Evolutionary conservation across 2,797 vertebrate genomes (phyloP), one percentile per base, ranked within the genome.

Genomic region (Peromyscus melanophrys): DNA sequence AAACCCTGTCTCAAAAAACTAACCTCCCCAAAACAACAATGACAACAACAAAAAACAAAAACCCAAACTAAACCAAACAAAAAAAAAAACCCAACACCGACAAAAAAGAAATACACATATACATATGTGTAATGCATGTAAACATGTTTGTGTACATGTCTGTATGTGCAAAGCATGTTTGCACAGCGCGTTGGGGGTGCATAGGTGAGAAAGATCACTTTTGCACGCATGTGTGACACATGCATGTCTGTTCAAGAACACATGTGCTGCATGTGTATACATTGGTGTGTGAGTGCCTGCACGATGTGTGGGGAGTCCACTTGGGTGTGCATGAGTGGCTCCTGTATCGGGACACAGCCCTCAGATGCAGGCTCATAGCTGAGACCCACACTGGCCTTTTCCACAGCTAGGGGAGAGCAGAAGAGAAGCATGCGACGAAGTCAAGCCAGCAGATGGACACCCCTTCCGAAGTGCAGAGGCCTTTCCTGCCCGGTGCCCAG

Each of bases 321-420:
- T 0, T 89, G 57, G 2, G 2, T 55, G 46, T 61, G 25, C 0
- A 0, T 81, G 27, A 55, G 21, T 40, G 59, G 3, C 23, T n/a
- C 2, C 34, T 55, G 31, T 71, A 27, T 77, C 10, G 10, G 43
- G 69, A 2, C 37, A 27, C 29, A 59, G n/a, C 43, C 81, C 0
- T 46, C n/a, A 21, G 46, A n/a, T 52, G 12, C 67, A 16, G 23
- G 12, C 46, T 67, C 21, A 6, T 13, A 34, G 29, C 4, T 46
- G 59, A 76, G 40, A 80, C n/a, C 6, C 29, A 4, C 40, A n/a
- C 31, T 82, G 16, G 2, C 76, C 83, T 89, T 59, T 12, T 11
- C 34, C 19, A 46, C 4, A 17, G 55, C 85, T 73, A 13, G 55
- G 92, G 76, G 69, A 40, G 52, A 61, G 29, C 7, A 57, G 57